phyloP scores from a whole-genome alignment of 2,888 invertebrate genomes.

The Chaitophorus viminalis region DNA sequence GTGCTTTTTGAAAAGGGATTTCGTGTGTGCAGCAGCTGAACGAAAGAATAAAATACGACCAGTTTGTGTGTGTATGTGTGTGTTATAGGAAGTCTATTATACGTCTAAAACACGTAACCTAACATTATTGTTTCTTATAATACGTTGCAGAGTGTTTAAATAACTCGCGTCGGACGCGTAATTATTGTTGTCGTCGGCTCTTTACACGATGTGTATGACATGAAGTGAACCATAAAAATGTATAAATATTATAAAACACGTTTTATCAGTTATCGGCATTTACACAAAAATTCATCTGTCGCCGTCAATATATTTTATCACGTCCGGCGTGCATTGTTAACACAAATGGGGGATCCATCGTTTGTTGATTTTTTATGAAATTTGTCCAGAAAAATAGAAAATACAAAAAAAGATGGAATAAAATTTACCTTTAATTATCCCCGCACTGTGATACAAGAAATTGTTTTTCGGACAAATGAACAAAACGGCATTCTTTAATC shows the following conservation, averaged over 20 bases:
- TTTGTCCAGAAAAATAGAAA: too few relatives aligned
- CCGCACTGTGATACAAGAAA: too few relatives aligned
- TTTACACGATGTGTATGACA: neutral
- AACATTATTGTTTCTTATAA: constrained; percentile 41
- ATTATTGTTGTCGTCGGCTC: constrained; percentile 12
- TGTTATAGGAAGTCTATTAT: constrained; percentile 49
- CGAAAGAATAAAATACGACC: constrained; percentile 22
- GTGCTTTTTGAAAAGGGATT: constrained; percentile 51
- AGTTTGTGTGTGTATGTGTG: neutral
- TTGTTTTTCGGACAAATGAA: too few relatives aligned
- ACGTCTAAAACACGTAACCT: constrained; percentile 46
- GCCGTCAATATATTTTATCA: neutral
- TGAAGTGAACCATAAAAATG: neutral
- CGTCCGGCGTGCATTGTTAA: neutral
- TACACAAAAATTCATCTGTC: neutral
- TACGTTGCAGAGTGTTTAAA: constrained; percentile 34
- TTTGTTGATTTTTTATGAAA: too few relatives aligned
- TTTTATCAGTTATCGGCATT: neutral
- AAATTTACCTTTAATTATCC: too few relatives aligned
- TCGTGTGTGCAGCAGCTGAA: constrained; percentile 47
- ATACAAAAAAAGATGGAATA: too few relatives aligned
- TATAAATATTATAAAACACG: neutral
- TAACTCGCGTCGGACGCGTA: constrained; percentile 7
- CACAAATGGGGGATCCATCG: neutral
- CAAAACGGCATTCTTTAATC: too few relatives aligned